Base-by-base conservation (phyloP, 2,888 invertebrate genomes). In the Xestia rhomboidea region DNA sequence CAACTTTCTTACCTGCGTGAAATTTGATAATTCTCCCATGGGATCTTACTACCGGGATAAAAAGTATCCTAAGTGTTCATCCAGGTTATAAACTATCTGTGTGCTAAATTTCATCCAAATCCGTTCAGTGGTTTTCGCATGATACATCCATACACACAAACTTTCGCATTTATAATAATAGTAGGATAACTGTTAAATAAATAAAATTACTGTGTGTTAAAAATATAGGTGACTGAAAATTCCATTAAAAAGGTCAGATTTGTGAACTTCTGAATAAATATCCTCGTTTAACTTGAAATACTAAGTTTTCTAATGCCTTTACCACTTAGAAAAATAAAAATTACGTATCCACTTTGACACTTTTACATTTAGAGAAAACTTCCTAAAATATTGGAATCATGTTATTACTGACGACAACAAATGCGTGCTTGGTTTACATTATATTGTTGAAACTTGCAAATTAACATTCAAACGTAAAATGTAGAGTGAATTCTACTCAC, bases 381-480 rank as follows among this genome's bases (percentile, higher is more conserved):
- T 34, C 18, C 62, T 18, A 44, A 44, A 34, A 24, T 3, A 62
- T 21, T 38, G 11, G 6, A 51, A 51, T 81, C 24, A 51, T 34
- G 18, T 81, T 63, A 51, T 73, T 77, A 46, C 21, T 63, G 44
- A 54, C 15, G 11, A 38, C 30, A n/a, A 49, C 11, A 41, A 66
- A 11, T 64, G 11, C 64, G 54, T 66, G 38, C 54, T 46, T 13
- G n/a, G 30, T 10, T 21, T 63, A 73, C 30, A 4, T 34, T 62
- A 18, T 54, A 81, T 60, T 34, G 46, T 54, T n/a, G 18, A 76
- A 79, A 82, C 54, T 68, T 30, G 63, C 66, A 68, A 54, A 38
- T 27, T 75, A 51, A 54, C 44, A 44, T 34, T 27, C 13, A 64
- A 82, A 18, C n/a, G 15, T 41, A 67, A 41, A 63, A 51, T 27